Conservation (phyloP, 2,113 vertebrate genomes). For the Apteryx mantelli region DNA sequence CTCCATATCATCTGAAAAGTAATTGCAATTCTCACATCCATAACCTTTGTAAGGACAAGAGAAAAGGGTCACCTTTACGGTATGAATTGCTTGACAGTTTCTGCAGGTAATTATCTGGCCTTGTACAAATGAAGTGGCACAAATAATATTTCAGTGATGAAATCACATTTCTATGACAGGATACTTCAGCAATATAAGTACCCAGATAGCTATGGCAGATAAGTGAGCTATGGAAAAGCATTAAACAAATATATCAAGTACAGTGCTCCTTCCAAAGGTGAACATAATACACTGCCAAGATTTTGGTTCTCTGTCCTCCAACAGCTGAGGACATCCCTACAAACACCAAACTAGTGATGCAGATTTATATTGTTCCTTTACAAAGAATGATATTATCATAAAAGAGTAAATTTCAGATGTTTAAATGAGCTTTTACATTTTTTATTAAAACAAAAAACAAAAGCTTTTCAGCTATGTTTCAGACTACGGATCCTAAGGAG, state of each 20-base stretch:
- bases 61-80: conserved; percentile 62
- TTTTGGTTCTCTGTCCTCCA: neutral
- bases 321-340: neutral
- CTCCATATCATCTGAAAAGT: conserved; percentile 56
- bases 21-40: conserved; percentile 62
- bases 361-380: neutral
- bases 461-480: neutral
- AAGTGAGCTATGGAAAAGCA: conserved; percentile 16
- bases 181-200: neutral
- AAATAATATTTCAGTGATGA: conserved; percentile 56
- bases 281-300: neutral
- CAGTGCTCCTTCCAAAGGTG: neutral
- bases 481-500: neutral
- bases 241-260: conserved; percentile 7
- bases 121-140: conserved; percentile 57
- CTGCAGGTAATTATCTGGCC: conserved; percentile 62
- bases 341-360: neutral
- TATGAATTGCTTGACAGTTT: conserved; percentile 54
- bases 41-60: conserved; percentile 65
- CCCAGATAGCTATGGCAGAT: neutral
- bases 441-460: neutral
- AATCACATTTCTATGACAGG: conserved; percentile 24
- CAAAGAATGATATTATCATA: neutral
- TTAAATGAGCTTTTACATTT: neutral
- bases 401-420: neutral